Evolutionary conservation across 2,888 invertebrate species (phyloP).

Genomic region (Colostygia pectinataria): DNA sequence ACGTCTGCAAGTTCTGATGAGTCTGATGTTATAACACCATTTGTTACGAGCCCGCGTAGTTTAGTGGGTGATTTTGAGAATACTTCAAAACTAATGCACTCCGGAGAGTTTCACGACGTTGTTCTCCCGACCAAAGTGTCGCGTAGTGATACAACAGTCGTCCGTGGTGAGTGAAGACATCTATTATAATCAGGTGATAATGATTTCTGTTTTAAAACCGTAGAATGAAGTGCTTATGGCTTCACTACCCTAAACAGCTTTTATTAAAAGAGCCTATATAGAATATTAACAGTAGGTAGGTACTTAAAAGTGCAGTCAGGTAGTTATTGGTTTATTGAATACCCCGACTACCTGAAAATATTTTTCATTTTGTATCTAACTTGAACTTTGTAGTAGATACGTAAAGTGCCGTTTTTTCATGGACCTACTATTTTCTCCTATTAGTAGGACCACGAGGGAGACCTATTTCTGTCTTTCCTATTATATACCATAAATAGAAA

Average conservation of each 20-base stretch:
- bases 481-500: too few relatives aligned
- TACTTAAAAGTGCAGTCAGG: too few relatives aligned
- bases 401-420: too few relatives aligned
- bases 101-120: conserved; percentile 81
- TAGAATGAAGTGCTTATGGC: conserved; percentile 66
- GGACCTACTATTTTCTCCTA: too few relatives aligned
- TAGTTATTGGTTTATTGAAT: too few relatives aligned
- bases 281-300: too few relatives aligned
- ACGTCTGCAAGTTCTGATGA: conserved; percentile 57
- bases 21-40: conserved; percentile 70
- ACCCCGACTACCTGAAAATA: too few relatives aligned
- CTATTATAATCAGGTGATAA: conserved; percentile 81
- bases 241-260: conserved; percentile 40
- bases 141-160: conserved; percentile 71
- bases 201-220: conserved; percentile 72
- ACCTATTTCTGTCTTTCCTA: too few relatives aligned
- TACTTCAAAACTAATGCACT: conserved; percentile 62
- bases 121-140: conserved; percentile 73
- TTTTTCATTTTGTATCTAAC: too few relatives aligned
- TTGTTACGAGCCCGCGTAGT: conserved; percentile 33
- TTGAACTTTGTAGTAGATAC: too few relatives aligned
- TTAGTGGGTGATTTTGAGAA: conserved; percentile 35
- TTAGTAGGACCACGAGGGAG: too few relatives aligned
- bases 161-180: conserved; percentile 82
- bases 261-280: conserved; percentile 7